These are phyloP conservation scores for Phrynosoma platyrhinos DNA, from an alignment of 2,113 vertebrate species.

Conservation along the genomic window DNA sequence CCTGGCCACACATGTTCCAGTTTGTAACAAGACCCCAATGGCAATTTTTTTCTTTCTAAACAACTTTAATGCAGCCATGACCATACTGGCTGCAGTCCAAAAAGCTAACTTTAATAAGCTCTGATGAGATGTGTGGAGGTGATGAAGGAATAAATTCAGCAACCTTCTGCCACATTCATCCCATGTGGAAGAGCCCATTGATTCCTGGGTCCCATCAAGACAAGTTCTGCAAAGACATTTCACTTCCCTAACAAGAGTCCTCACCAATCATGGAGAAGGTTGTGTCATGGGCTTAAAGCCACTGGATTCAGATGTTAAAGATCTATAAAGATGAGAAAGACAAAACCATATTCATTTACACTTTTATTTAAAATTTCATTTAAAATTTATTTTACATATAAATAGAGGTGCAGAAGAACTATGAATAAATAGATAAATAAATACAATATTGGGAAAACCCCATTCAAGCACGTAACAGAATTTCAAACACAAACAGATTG, in stretches of 20 bases:
- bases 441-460: neutral
- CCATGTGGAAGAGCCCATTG: neutral
- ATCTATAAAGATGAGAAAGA: neutral
- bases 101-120: too few species aligned
- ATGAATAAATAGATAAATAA: slow-evolving; percentile 44
- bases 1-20: too few species aligned
- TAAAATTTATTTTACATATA: slow-evolving; percentile 38
- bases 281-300: neutral
- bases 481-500: slow-evolving; percentile 12
- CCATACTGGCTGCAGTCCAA: too few species aligned
- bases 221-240: neutral
- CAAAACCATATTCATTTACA: neutral
- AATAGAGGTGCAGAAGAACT: neutral
- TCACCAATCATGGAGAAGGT: too few species aligned
- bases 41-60: too few species aligned
- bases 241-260: neutral
- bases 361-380: too few species aligned
- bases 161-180: too few species aligned
- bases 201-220: neutral
- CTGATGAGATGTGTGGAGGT: too few species aligned
- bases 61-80: too few species aligned
- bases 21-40: too few species aligned
- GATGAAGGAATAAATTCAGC: too few species aligned
- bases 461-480: slow-evolving; percentile 10
- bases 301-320: neutral